phyloP scores from a whole-genome alignment of 1,140 invertebrate genomes.

The Armadillidium nasatum region DNA sequence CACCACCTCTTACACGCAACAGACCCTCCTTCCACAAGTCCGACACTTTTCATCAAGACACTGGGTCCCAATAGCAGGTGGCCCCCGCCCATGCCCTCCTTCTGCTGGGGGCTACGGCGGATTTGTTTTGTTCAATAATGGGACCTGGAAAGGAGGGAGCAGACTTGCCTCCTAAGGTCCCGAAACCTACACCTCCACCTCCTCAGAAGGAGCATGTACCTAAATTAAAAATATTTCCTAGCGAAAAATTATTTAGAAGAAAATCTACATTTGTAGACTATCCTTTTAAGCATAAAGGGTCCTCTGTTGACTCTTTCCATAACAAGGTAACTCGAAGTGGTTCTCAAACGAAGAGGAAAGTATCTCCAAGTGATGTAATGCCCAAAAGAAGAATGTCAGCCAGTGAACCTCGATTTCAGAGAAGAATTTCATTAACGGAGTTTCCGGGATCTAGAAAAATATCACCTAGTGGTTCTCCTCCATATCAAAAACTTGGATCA shows the following conservation, averaged over 20 bases:
- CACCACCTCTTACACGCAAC: slow-evolving; percentile 49
- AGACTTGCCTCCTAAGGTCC: slow-evolving; percentile 23
- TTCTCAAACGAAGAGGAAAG: slow-evolving; percentile 28
- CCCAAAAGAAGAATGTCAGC: slow-evolving; percentile 27
- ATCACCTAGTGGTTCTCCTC: not conserved
- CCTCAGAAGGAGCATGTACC: slow-evolving; percentile 18
- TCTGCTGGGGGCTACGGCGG: slow-evolving; percentile 42
- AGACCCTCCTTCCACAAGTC: slow-evolving; percentile 68
- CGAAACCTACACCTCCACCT: slow-evolving; percentile 16
- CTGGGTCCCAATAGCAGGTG: slow-evolving; percentile 44
- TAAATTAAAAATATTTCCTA: slow-evolving; percentile 26
- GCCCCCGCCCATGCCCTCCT: slow-evolving; percentile 45
- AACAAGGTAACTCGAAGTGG: slow-evolving; percentile 21
- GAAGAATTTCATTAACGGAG: slow-evolving; percentile 26
- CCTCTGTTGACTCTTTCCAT: slow-evolving; percentile 13
- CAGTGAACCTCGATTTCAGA: slow-evolving; percentile 29
- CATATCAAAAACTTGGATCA: slow-evolving; percentile 5
- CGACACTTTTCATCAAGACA: slow-evolving; percentile 54
- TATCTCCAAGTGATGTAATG: slow-evolving; percentile 27
- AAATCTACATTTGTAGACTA: slow-evolving; percentile 22
- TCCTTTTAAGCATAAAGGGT: slow-evolving; percentile 20
- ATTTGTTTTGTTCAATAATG: slow-evolving; percentile 44
- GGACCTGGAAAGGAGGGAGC: slow-evolving; percentile 32
- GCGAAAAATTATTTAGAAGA: slow-evolving; percentile 5
- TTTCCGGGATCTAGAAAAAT: slow-evolving; percentile 18